Conservation (phyloP, 2,113 vertebrate genomes). For the Cynocephalus volans region DNA sequence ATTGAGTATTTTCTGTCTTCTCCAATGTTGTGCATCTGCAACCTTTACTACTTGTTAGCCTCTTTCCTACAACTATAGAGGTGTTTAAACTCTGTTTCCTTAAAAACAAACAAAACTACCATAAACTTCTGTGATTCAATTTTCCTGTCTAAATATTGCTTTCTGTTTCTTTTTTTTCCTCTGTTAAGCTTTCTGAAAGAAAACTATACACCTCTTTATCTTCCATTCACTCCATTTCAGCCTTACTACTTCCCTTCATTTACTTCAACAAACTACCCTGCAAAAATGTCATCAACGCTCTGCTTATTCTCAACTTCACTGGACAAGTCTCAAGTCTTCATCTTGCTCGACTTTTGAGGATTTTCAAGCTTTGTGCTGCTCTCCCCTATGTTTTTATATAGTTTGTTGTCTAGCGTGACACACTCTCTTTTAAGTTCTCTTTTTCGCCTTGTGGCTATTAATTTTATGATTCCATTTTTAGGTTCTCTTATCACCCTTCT, state of each 20-base stretch:
- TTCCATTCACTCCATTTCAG: neutral
- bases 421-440: neutral
- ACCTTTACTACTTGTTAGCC: neutral
- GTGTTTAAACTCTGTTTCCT: neutral
- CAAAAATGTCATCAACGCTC: neutral
- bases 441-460: neutral
- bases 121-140: neutral
- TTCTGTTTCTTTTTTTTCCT: neutral
- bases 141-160: neutral
- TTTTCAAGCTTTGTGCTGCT: neutral
- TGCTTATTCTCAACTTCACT: neutral
- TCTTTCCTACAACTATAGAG: neutral
- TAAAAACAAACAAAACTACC: neutral
- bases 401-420: neutral
- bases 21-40: fast-evolving
- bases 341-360: neutral
- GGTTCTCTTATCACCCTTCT: neutral
- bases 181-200: neutral
- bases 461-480: neutral
- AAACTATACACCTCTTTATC: neutral
- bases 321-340: neutral
- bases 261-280: neutral
- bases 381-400: neutral
- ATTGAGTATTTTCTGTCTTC: neutral
- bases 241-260: neutral